Base-by-base conservation (phyloP, 2,113 vertebrate genomes). In the Alouatta palliata region DNA sequence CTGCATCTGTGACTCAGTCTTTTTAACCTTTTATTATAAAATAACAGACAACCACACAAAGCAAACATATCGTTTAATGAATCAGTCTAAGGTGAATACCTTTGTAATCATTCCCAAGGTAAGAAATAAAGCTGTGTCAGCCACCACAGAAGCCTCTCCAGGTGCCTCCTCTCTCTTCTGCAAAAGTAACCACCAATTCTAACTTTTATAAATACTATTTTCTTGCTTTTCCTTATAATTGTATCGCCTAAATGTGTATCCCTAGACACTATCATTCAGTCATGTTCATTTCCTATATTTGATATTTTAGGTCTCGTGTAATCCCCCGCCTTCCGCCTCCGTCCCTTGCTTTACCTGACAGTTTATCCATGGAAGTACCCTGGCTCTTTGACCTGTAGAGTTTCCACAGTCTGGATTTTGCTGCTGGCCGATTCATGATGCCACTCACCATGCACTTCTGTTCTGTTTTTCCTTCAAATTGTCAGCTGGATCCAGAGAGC, bases 11-110 rank as follows among this genome's bases (percentile, higher is more conserved):
- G 47, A 71, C 81, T 94, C 80, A 66, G 4, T 79, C 85, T 91
- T 87, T 87, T 49, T 61, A 87, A 90, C 47, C 8, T 73, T 86
- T 93, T 94, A 35, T 95, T 86, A 17, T 86, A 89, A 95, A 93
- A 88, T 71, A 89, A 95, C 83, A 91, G 83, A 90, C 95, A 91
- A 85, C 85, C 85, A 87, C 49, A 64, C 81, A 94, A 93, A 94
- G 40, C 84, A 90, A 97, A 87, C 61, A 90, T 40, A 61, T 0
- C 61, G 30, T 76, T 40, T 56, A 81, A 73, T 80, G 82, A 75
- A 37, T 25, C 86, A 37, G 56, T 94, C 81, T 76, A 85, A 95
- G 68, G 75, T 83, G 88, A 92, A 94, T 37, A 75, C 35, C 32
- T 47, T 61, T 66, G 49, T 17, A 54, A 87, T 25, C 56, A 64